phyloP scores from a whole-genome alignment of 2,888 invertebrate species.

The Noctua pronuba region DNA sequence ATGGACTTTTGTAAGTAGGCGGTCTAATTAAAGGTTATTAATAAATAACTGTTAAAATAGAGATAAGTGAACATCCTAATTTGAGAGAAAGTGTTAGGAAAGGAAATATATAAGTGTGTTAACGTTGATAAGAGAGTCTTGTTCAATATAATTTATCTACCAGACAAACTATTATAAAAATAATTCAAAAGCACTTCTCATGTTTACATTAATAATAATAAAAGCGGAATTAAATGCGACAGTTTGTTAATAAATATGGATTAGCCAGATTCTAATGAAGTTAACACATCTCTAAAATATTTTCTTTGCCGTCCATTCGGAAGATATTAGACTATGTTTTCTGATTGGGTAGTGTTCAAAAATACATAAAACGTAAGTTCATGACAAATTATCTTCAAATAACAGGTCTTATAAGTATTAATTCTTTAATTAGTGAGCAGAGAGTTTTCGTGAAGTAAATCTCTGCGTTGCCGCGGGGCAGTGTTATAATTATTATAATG shows the following conservation, averaged over 20 bases:
- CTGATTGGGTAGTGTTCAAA: neutral
- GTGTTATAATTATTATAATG: conserved; percentile 43
- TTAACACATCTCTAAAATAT: conserved; percentile 13
- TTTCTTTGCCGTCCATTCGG: neutral
- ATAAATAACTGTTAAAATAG: conserved; percentile 7
- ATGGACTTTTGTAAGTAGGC: conserved; percentile 40
- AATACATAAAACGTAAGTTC: conserved; percentile 11
- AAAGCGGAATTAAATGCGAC: conserved; percentile 37
- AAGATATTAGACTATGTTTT: conserved; percentile 2
- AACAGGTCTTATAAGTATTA: conserved; percentile 7
- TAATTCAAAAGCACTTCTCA: conserved; percentile 13
- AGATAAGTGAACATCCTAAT: conserved; percentile 12
- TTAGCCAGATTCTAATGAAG: conserved; percentile 37
- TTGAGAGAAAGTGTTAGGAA: conserved; percentile 7
- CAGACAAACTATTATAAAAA: neutral
- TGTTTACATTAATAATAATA: conserved; percentile 32
- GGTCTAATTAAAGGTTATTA: conserved; percentile 40
- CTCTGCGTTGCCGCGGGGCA: conserved; percentile 28
- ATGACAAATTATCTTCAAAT: conserved; percentile 7
- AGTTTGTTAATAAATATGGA: conserved; percentile 55
- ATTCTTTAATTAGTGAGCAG: conserved; percentile 42
- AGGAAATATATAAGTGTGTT: neutral
- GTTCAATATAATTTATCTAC: conserved; percentile 1
- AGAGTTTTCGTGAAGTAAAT: conserved; percentile 29
- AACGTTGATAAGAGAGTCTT: neutral